A percentile compares a stretch with the other conserved stretches of the same genome.
Conservation (phyloP, 2,888 invertebrate genomes). For the Crocallis elinguaria region DNA sequence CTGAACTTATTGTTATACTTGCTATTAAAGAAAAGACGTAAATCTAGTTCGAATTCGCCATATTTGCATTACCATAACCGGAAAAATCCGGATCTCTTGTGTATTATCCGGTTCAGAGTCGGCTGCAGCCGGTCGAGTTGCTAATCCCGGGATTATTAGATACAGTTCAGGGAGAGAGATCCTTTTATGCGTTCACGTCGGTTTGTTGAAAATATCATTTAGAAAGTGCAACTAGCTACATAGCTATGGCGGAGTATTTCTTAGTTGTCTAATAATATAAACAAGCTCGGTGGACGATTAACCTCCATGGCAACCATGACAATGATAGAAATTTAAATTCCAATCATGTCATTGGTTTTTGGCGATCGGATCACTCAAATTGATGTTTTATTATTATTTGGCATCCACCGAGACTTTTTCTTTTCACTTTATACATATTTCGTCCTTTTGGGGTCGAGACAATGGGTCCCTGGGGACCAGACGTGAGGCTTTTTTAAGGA, state of each 20-base stretch:
- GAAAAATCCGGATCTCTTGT: slow-evolving; percentile 27
- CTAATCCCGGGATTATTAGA: slow-evolving; percentile 31
- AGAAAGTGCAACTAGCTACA: not conserved
- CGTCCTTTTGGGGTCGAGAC: too few relatives aligned
- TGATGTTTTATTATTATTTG: too few relatives aligned
- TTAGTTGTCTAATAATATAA: too few relatives aligned
- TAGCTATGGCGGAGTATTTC: too few relatives aligned
- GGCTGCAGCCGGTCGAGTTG: slow-evolving; percentile 20
- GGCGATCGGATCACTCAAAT: too few relatives aligned
- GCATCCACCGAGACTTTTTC: too few relatives aligned
- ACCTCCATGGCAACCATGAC: not conserved
- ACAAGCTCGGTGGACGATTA: too few relatives aligned
- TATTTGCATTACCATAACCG: slow-evolving; percentile 26
- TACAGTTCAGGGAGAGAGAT: slow-evolving; percentile 15
- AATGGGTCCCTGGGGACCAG: too few relatives aligned
- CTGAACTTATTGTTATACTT: not conserved
- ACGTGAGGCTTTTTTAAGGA: too few relatives aligned
- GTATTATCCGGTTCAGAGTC: slow-evolving; percentile 22
- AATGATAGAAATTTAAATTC: not conserved
- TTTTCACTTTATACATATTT: too few relatives aligned
- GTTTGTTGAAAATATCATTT: not conserved
- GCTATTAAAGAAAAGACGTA: not conserved
- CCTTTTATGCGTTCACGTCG: not conserved
- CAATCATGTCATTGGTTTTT: too few relatives aligned
- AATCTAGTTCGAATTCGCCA: not conserved